A percentile compares a stretch with the other conserved stretches of the same genome.
Conservation (phyloP, 2,113 vertebrate species). For the Zapornia atra region DNA sequence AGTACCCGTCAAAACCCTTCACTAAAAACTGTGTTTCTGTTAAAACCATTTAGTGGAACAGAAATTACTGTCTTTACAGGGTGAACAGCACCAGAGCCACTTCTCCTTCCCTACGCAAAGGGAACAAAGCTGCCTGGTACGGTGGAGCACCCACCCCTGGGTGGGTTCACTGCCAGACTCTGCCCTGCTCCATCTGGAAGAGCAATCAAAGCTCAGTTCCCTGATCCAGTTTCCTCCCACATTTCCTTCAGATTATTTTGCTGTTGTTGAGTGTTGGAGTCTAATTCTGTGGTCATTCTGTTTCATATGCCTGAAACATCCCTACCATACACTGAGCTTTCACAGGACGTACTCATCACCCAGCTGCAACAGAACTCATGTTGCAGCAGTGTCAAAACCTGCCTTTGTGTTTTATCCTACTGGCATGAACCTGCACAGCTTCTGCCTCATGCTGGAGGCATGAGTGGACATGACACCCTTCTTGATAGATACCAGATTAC, state of each 20-base stretch:
- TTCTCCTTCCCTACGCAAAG: neutral
- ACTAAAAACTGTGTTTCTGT: neutral
- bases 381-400: neutral
- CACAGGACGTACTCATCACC: neutral
- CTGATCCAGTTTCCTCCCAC: neutral
- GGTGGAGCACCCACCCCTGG: rapidly evolving
- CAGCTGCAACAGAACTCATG: rapidly evolving
- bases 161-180: neutral
- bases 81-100: neutral
- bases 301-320: too few species aligned
- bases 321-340: rapidly evolving
- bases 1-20: neutral
- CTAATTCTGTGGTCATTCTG: neutral
- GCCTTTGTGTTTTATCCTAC: rapidly evolving
- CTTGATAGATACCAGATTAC: neutral
- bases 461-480: neutral
- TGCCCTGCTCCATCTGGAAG: neutral
- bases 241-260: neutral
- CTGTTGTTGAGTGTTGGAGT: neutral
- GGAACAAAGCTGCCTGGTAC: neutral
- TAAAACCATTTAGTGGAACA: neutral
- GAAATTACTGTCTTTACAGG: neutral
- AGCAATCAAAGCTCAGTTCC: neutral
- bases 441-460: neutral
- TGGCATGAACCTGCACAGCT: neutral